These are phyloP conservation scores for Cremastinae sp. DNA, from an alignment of 2,888 invertebrate genomes.

Conservation along the genomic window DNA sequence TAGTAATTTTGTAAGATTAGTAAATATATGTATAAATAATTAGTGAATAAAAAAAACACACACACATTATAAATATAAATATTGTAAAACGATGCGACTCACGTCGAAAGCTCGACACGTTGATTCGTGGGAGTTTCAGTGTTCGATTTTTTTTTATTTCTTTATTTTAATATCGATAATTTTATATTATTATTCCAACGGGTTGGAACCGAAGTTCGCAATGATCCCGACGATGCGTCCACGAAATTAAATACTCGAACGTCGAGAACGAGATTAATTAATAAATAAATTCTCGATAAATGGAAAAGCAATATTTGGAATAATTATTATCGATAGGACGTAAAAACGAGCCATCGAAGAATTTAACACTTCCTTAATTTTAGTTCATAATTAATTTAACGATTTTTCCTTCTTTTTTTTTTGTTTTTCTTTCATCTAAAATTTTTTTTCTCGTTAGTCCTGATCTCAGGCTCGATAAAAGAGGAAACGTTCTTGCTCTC, in stretches of 20 bases:
- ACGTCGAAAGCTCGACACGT: conserved; percentile 61
- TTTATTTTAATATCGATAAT: conserved; percentile 3
- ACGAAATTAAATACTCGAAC: conserved; percentile 5
- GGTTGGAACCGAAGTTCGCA: conserved; percentile 51
- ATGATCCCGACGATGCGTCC: conserved; percentile 32
- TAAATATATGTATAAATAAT: conserved; percentile 26
- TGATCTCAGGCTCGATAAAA: conserved; percentile 65
- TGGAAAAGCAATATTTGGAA: background rate
- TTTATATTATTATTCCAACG: conserved; percentile 53
- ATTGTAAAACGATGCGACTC: conserved; percentile 38
- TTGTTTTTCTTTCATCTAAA: conserved; percentile 35
- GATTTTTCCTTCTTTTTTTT: conserved; percentile 9
- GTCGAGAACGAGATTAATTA: conserved; percentile 27
- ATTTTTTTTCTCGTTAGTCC: conserved; percentile 54
- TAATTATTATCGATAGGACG: conserved; percentile 47
- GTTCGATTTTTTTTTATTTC: conserved; percentile 19
- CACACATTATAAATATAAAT: conserved; percentile 44
- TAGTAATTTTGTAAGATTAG: conserved; percentile 40
- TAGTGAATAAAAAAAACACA: conserved; percentile 16
- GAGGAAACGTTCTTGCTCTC: conserved; percentile 29
- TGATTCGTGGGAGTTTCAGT: conserved; percentile 58
- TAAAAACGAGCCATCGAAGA: conserved; percentile 55
- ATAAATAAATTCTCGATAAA: conserved; percentile 13
- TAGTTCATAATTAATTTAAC: conserved; percentile 40
- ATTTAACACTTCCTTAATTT: conserved; percentile 31